phyloP scores from a whole-genome alignment of 2,113 vertebrate species.

The Seriola aureovittata region DNA sequence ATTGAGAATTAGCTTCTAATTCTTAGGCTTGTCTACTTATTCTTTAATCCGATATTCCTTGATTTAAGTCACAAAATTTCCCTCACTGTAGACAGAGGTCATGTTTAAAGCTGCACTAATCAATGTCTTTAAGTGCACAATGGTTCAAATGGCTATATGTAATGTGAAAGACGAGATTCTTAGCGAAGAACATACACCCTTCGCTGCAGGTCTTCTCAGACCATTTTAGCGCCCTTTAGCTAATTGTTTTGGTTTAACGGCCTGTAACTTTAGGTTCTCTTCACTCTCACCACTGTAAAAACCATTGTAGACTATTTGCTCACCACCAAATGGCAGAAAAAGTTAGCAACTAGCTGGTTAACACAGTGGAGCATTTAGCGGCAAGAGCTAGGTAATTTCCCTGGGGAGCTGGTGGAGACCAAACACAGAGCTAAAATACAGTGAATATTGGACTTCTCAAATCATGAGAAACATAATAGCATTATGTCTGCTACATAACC shows the following conservation, averaged over 20 bases:
- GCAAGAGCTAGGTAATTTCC: too few species aligned
- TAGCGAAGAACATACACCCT: too few species aligned
- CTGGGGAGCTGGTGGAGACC: too few species aligned
- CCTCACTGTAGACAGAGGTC: not conserved
- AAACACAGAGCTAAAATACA: not conserved
- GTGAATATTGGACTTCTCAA: not conserved
- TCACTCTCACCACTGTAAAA: too few species aligned
- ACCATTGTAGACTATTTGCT: too few species aligned
- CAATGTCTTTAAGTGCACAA: not conserved
- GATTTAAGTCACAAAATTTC: not conserved
- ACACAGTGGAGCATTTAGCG: too few species aligned
- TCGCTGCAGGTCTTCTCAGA: too few species aligned
- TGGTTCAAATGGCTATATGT: too few species aligned
- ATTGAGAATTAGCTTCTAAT: not conserved
- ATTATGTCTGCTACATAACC: not conserved
- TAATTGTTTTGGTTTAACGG: constrained; percentile 13
- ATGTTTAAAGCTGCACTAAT: not conserved
- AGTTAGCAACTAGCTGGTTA: too few species aligned
- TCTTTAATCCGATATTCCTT: not conserved
- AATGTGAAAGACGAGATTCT: not conserved
- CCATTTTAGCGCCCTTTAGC: not conserved
- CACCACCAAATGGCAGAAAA: too few species aligned
- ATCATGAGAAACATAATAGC: too few species aligned
- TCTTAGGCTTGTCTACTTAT: not conserved
- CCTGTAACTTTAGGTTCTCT: not conserved